Evolutionary conservation across 2,797 vertebrate genomes (phyloP).

Genomic region (Calcarius lapponicus): DNA sequence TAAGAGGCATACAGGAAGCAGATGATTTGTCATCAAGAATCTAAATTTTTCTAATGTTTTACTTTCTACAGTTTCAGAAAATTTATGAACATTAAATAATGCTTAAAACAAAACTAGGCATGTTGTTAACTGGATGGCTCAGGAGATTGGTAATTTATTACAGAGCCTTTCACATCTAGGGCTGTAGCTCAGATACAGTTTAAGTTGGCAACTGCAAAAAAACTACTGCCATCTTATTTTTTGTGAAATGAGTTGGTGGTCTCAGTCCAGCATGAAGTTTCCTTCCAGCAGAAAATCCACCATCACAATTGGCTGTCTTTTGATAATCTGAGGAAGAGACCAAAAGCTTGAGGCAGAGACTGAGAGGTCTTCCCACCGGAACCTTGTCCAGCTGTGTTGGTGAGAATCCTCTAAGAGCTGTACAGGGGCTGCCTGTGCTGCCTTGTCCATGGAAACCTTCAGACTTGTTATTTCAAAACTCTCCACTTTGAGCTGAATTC

Average conservation of each 20-base stretch:
- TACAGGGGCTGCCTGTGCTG: background rate
- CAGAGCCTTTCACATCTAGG: slow-evolving; percentile 62
- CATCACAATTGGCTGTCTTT: slow-evolving; percentile 14
- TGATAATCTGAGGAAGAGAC: slow-evolving; percentile 4
- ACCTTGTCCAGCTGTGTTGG: background rate
- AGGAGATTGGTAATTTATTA: slow-evolving; percentile 61
- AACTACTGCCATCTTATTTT: background rate
- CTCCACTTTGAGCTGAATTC: background rate
- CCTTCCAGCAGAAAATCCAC: slow-evolving; percentile 26
- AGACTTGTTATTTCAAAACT: background rate
- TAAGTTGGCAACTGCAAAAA: background rate
- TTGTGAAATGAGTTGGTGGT: slow-evolving; percentile 49
- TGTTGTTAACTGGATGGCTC: slow-evolving; percentile 60
- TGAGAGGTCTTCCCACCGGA: background rate
- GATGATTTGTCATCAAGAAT: background rate
- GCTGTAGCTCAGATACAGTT: background rate
- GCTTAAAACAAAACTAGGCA: background rate
- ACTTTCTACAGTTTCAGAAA: background rate
- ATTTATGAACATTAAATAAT: background rate
- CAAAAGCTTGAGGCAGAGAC: background rate
- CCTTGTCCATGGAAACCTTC: background rate
- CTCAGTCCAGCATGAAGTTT: slow-evolving; percentile 32
- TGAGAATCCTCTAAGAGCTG: background rate
- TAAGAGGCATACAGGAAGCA: background rate
- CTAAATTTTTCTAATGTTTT: background rate